Conservation (phyloP, 2,113 vertebrate species). For the Pelmatolapia mariae region DNA sequence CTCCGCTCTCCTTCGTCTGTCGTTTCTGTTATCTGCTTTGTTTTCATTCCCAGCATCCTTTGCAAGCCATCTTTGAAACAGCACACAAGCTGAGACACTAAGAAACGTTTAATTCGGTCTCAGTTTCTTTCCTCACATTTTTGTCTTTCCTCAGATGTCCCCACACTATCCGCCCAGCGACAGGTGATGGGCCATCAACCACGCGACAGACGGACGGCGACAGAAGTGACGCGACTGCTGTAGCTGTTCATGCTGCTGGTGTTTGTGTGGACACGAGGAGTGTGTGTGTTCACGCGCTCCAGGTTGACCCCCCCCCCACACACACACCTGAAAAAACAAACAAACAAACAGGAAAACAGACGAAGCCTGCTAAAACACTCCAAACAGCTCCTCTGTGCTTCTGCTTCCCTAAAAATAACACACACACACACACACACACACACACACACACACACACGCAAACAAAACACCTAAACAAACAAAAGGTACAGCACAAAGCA, state of each 20-base stretch:
- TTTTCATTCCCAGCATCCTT: not conserved
- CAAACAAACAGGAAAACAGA: not conserved
- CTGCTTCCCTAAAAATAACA: not conserved
- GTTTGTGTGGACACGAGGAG: not conserved
- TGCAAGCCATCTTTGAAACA: not conserved
- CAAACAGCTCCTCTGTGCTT: conserved; percentile 1
- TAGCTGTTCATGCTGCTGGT: not conserved
- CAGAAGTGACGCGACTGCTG: not conserved
- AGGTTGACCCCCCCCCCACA: not conserved
- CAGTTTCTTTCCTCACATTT: not conserved
- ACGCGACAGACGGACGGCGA: not conserved
- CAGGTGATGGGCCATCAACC: conserved; percentile 14
- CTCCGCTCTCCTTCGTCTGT: not conserved
- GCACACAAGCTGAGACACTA: not conserved
- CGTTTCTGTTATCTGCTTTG: not conserved
- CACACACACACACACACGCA: not conserved
- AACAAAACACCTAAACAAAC: not conserved
- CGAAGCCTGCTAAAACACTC: conserved; percentile 15
- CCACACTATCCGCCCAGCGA: not conserved
- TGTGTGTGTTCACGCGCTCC: not conserved
- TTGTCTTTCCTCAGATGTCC: not conserved
- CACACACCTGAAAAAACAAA: conserved; percentile 35
- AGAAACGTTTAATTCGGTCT: not conserved
- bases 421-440: not conserved
- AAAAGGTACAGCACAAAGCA: not conserved